phyloP scores from a whole-genome alignment of 2,888 invertebrate genomes.

The Bimastos eiseni region DNA sequence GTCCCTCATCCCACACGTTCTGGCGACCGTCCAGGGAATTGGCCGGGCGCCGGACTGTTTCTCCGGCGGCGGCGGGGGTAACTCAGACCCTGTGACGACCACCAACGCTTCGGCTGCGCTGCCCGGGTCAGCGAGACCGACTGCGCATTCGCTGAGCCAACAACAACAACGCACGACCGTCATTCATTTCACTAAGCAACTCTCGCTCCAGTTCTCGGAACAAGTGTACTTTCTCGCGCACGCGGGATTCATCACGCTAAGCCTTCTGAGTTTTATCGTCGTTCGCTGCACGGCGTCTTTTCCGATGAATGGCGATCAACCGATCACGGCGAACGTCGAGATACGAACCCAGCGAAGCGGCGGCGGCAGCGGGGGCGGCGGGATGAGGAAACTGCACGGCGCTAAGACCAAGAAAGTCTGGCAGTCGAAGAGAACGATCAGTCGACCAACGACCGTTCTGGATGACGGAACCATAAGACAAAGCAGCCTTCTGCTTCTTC shows the following conservation, averaged over 20 bases:
- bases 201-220: slow-evolving; percentile 27
- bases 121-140: neutral
- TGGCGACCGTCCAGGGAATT: slow-evolving; percentile 40
- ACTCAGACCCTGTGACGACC: too few relatives aligned
- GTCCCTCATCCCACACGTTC: slow-evolving; percentile 38
- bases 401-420: slow-evolving; percentile 1
- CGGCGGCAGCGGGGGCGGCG: neutral
- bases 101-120: neutral
- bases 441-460: slow-evolving; percentile 29
- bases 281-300: slow-evolving; percentile 33
- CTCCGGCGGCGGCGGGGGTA: neutral
- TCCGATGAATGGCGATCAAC: slow-evolving; percentile 33
- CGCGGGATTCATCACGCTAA: slow-evolving; percentile 33
- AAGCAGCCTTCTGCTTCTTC: neutral
- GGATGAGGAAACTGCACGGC: slow-evolving; percentile 28
- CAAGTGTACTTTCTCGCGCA: slow-evolving; percentile 36
- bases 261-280: slow-evolving; percentile 34
- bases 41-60: slow-evolving; percentile 27
- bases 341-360: neutral
- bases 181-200: neutral
- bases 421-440: slow-evolving; percentile 27
- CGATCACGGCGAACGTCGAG: neutral
- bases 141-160: neutral
- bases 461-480: slow-evolving; percentile 42
- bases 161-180: neutral